phyloP scores from a whole-genome alignment of 2,797 vertebrate genomes.

The Manis crassicaudata region DNA sequence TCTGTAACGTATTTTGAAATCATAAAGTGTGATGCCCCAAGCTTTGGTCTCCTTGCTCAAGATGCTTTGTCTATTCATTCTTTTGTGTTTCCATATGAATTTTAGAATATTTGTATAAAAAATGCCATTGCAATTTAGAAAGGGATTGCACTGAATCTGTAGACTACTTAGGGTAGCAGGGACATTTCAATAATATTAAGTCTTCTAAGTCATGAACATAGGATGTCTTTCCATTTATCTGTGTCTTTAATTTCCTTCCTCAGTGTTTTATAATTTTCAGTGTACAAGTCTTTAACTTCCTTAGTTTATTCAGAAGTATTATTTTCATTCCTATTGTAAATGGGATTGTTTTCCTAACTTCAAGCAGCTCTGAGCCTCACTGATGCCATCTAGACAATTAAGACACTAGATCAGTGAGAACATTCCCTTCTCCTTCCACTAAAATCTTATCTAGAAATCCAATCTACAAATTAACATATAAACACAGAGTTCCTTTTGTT shows the following conservation, averaged over 20 bases:
- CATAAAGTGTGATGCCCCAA: neutral
- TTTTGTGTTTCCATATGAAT: neutral
- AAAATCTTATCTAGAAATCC: neutral
- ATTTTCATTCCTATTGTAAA: neutral
- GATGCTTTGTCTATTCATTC: neutral
- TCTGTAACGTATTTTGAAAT: neutral
- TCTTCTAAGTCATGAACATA: neutral
- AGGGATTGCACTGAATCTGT: neutral
- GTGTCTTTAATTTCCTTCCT: neutral
- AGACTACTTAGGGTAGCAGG: neutral
- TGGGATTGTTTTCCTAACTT: neutral
- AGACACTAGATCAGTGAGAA: slow-evolving; percentile 1
- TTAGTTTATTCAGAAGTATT: neutral
- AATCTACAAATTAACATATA: neutral
- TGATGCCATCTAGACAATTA: neutral
- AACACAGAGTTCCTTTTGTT: neutral
- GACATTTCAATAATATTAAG: neutral
- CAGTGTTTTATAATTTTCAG: neutral
- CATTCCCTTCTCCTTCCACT: neutral
- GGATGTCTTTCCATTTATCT: neutral
- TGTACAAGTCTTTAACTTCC: neutral
- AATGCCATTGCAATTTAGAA: neutral
- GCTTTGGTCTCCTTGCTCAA: neutral
- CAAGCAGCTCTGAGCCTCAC: neutral
- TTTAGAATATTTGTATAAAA: neutral